Evolutionary conservation across 2,888 invertebrate species (phyloP), one percentile per base, ranked within the genome.

Genomic region (Rhamnusium bicolor): DNA sequence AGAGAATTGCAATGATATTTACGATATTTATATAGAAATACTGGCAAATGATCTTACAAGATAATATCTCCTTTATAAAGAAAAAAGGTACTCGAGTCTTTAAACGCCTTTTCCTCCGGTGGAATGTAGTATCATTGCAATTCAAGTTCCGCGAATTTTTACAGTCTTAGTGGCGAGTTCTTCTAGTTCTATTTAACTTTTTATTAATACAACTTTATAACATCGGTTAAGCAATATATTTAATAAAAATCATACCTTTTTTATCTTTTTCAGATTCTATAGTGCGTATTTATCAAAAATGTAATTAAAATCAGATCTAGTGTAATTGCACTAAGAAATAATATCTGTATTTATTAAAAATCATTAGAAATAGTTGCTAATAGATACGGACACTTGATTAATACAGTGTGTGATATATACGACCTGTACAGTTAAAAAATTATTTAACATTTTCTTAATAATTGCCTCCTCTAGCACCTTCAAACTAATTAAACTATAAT

Each of bases 81-180:
- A 19, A 61, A 61, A 46, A 61, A 12, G 46, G 7, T 32, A 58
- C 40, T 49, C n/a, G 49, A 8, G 49, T 49, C 27, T 70, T 73
- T 60, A 66, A 56, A 73, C 32, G 70, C 66, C 70, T 63, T 70
- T 73, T 62, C 62, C 14, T 69, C 53, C 24, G 21, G 40, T 51
- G 51, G 73, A 71, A 66, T 71, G 70, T 65, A 63, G 69, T 73
- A 73, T 54, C 70, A 73, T 69, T 69, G 58, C 60, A 51, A 21
- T 70, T 70, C 70, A 70, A 62, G 70, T 63, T 70, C 32, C 56
- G 54, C 21, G 70, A 63, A 70, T 70, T 70, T 70, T 70, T 70
- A 63, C 58, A 14, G 54, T 27, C 63, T 53, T 60, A 10, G 27
- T 54, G 56, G 53, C 40, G 46, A 16, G 32, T 54, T 62, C 53